Evolutionary conservation across 1,140 invertebrate genomes (phyloP).

Genomic region (Eriosoma lanigerum): DNA sequence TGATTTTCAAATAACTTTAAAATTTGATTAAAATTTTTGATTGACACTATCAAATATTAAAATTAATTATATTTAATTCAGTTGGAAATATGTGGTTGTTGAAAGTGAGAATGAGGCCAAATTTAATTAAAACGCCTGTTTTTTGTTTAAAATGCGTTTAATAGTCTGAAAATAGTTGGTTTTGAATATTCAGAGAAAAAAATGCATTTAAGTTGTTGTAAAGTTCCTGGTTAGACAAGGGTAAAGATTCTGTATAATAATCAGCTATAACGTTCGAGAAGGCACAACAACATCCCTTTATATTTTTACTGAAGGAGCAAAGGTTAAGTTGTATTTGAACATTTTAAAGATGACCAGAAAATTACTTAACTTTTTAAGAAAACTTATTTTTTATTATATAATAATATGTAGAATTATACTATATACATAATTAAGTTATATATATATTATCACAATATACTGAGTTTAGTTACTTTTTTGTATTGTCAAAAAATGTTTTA

Average conservation of each 20-base stretch:
- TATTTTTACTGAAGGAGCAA: neutral
- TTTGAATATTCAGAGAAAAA: constrained; percentile 30
- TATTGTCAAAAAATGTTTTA: too few species aligned
- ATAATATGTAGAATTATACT: too few species aligned
- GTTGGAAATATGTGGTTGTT: constrained; percentile 1
- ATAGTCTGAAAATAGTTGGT: neutral
- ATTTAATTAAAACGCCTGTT: constrained; percentile 29
- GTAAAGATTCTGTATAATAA: constrained; percentile 1
- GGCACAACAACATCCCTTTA: constrained; percentile 3
- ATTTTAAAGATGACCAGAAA: neutral
- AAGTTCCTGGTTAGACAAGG: neutral
- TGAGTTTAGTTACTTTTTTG: too few species aligned
- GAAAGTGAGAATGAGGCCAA: neutral
- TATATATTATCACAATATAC: too few species aligned
- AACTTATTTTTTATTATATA: neutral
- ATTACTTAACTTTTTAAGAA: neutral
- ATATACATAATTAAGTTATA: too few species aligned
- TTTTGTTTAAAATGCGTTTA: neutral
- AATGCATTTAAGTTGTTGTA: constrained; percentile 34
- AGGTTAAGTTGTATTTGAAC: neutral
- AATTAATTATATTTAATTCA: neutral
- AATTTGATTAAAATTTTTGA: too few species aligned
- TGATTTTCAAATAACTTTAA: too few species aligned
- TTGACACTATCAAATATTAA: too few species aligned
- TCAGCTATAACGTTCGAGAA: neutral